These are phyloP conservation scores for Icerya purchasi DNA, from an alignment of 2,888 invertebrate species.

Conservation along the genomic window DNA sequence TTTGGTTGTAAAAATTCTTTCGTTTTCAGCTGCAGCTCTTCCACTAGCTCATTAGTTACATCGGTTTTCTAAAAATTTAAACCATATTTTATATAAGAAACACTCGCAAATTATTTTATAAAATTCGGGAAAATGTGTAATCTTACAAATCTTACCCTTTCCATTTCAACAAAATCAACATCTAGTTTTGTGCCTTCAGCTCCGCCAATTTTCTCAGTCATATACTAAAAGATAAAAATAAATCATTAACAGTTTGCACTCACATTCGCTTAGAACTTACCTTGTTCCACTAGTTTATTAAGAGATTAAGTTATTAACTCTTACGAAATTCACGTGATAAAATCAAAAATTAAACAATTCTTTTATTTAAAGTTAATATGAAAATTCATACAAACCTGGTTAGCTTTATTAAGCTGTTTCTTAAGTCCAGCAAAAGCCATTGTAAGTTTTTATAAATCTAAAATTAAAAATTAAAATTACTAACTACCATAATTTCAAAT, in stretches of 20 bases:
- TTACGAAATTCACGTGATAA: neutral
- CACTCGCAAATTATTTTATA: neutral
- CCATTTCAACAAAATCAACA: slow-evolving; percentile 97
- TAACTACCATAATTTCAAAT: too few species aligned
- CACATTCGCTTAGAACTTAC: too few species aligned
- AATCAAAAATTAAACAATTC: neutral
- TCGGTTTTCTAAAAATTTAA: slow-evolving; percentile 67
- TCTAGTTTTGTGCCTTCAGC: slow-evolving; percentile 98
- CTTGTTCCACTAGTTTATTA: too few species aligned
- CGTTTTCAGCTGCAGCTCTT: slow-evolving; percentile 87
- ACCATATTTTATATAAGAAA: slow-evolving; percentile 3
- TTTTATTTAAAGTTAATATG: neutral
- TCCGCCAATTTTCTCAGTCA: slow-evolving; percentile 99
- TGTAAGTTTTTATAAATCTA: slow-evolving; percentile 22
- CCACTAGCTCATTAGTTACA: slow-evolving; percentile 87
- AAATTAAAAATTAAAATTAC: too few species aligned
- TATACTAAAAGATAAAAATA: slow-evolving; percentile 57
- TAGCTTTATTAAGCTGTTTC: slow-evolving; percentile 99
- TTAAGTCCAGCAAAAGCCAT: slow-evolving; percentile 99
- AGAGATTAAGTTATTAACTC: neutral
- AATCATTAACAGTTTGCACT: too few species aligned
- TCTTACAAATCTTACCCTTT: slow-evolving; percentile 86
- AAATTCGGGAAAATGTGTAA: neutral
- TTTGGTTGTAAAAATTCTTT: slow-evolving; percentile 99
- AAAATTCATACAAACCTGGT: slow-evolving; percentile 52